Base-by-base conservation (phyloP, 2,888 invertebrate species). In the Lochmaea crataegi region DNA sequence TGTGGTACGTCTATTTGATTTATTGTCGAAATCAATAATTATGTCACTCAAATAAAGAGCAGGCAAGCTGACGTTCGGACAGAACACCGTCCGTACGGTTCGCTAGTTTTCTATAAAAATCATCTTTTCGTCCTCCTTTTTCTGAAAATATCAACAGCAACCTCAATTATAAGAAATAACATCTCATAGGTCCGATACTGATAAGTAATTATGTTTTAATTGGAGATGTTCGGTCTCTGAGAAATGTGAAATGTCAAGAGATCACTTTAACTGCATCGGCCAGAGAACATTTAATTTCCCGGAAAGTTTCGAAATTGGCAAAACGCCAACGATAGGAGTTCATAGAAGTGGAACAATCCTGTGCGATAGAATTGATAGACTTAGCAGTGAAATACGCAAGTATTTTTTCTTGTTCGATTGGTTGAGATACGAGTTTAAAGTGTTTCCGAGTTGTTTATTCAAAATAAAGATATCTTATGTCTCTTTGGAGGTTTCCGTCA, bases 171-270 rank as follows among this genome's bases (percentile, higher is more conserved):
- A 72, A 74, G 73, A 76, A 74, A 76, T 74, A 74, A 65, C 71
- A 64, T 14, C 58, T 71, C 42, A 68, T 72, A 75, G 77, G 77
- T 74, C 74, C 72, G 56, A 71, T 60, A 63, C 77, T 76, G 78
- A 78, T 76, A 78, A 76, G 74, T 73, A 74, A 76, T 78, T 77
- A 76, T 75, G 75, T 76, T 78, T 78, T 78, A 78, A 78, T 76
- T 78, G 78, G 71, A 69, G 66, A 66, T 68, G 32, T 63, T 67
- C 68, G 26, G 58, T 65, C 64, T 53, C 61, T 75, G 75, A 72
- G 75, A 72, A 75, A 75, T 68, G 70, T 67, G 72, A 72, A 75
- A 75, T 66, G 72, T 72, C 72, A 45, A 72, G 75, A 75, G 70
- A 72, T 75, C 75, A 69, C 69, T 72, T 68, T 65, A 71, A 71